These are phyloP conservation scores for Aramus guarauna DNA, from an alignment of 2,113 vertebrate genomes.

Conservation along the genomic window DNA sequence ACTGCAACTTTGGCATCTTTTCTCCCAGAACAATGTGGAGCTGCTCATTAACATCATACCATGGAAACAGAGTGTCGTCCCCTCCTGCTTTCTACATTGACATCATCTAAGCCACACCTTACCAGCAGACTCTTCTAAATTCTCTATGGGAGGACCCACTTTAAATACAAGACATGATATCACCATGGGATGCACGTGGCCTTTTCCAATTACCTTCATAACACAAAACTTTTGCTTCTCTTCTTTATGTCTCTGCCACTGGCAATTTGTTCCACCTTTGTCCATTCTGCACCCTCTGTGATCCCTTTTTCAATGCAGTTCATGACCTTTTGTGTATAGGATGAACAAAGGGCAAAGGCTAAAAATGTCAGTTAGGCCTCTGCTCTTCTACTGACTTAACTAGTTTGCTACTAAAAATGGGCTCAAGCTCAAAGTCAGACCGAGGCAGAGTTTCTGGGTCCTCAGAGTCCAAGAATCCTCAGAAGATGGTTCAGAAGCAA, in stretches of 20 bases:
- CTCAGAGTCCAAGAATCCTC: background rate
- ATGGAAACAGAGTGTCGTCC: background rate
- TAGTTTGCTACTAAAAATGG: background rate
- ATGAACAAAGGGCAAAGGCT: conserved; percentile 29
- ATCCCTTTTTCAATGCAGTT: conserved; percentile 28
- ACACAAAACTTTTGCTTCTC: conserved; percentile 13
- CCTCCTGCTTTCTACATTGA: background rate
- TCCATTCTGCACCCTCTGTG: background rate
- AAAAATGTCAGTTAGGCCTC: conserved; percentile 39
- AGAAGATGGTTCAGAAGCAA: background rate
- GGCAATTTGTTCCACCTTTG: conserved; percentile 56
- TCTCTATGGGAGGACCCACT: background rate
- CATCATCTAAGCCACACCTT: background rate
- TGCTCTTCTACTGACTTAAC: background rate
- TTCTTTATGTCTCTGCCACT: conserved; percentile 15
- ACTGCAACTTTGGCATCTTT: background rate
- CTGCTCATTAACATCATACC: background rate
- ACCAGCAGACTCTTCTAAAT: background rate
- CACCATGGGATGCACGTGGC: background rate
- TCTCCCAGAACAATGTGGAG: background rate
- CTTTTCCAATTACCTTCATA: background rate
- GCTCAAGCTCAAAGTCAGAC: background rate
- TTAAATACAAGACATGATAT: background rate
- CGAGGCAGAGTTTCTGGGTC: background rate
- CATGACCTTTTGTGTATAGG: background rate